These are phyloP conservation scores for Pelecanus crispus DNA, from an alignment of 2,113 vertebrate species.

Conservation along the genomic window DNA sequence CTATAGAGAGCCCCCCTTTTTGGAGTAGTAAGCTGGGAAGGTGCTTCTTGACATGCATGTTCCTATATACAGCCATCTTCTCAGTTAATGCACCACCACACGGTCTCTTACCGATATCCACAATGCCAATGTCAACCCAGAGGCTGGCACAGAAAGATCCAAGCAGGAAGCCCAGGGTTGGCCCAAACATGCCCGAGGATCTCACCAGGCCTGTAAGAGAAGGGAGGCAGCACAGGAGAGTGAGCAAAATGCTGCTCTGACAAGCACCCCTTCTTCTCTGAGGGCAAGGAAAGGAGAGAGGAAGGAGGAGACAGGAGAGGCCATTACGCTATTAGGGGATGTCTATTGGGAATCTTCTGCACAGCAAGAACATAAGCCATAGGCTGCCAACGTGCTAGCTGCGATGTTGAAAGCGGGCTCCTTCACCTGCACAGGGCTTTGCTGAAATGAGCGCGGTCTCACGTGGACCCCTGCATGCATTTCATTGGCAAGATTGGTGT, in stretches of 20 bases:
- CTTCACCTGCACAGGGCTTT: not conserved
- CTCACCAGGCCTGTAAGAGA: slow-evolving; percentile 79
- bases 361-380: fast-evolving
- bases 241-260: fast-evolving
- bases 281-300: no score
- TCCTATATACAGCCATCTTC: no score
- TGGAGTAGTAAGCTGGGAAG: not conserved
- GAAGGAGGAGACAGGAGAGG: not conserved
- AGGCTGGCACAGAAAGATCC: slow-evolving; percentile 81
- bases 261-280: not conserved
- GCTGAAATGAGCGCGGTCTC: fast-evolving
- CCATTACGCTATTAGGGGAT: fast-evolving
- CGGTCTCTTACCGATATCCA: slow-evolving; percentile 64
- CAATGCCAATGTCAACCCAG: slow-evolving; percentile 87
- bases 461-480: fast-evolving
- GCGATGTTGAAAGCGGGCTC: not conserved
- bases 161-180: slow-evolving; percentile 80
- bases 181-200: slow-evolving; percentile 81
- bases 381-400: not conserved
- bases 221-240: not conserved
- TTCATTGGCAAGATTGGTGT: not conserved
- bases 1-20: not conserved
- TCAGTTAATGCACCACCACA: not conserved
- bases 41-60: not conserved
- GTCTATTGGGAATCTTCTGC: not conserved